These are phyloP conservation scores for Dorcus parallelipipedus DNA, from an alignment of 2,888 invertebrate species.

Conservation along the genomic window DNA sequence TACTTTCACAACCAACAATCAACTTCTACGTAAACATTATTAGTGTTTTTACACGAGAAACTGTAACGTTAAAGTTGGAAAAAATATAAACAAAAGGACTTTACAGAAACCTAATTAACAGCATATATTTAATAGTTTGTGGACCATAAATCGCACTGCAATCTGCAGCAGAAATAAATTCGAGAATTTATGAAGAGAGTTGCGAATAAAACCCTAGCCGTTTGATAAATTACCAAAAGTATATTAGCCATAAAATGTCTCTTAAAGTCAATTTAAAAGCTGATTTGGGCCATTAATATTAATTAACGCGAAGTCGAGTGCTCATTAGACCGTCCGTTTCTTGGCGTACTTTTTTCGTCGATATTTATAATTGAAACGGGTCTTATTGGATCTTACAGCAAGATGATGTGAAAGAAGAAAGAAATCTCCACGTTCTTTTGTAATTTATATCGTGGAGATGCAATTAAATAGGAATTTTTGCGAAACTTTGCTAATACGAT, in stretches of 20 bases:
- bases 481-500: not conserved
- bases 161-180: conserved; percentile 13
- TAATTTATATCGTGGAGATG: not conserved
- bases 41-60: too few relatives aligned
- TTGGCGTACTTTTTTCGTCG: conserved; percentile 26
- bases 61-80: too few relatives aligned
- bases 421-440: not conserved
- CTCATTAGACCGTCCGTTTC: conserved; percentile 28
- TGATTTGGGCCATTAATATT: conserved; percentile 34
- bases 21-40: too few relatives aligned
- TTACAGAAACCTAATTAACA: conserved; percentile 8
- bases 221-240: conserved; percentile 25
- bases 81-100: too few relatives aligned
- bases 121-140: conserved; percentile 15
- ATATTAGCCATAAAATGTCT: conserved; percentile 35
- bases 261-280: conserved; percentile 33
- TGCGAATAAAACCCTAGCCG: conserved; percentile 17
- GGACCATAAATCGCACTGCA: conserved; percentile 11
- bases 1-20: too few relatives aligned
- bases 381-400: conserved; percentile 29
- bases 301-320: conserved; percentile 32
- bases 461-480: not conserved
- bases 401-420: not conserved
- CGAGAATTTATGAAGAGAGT: conserved; percentile 14
- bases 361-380: conserved; percentile 31